Conservation (phyloP, 1,140 invertebrate genomes). For the Drosophila navojoa region DNA sequence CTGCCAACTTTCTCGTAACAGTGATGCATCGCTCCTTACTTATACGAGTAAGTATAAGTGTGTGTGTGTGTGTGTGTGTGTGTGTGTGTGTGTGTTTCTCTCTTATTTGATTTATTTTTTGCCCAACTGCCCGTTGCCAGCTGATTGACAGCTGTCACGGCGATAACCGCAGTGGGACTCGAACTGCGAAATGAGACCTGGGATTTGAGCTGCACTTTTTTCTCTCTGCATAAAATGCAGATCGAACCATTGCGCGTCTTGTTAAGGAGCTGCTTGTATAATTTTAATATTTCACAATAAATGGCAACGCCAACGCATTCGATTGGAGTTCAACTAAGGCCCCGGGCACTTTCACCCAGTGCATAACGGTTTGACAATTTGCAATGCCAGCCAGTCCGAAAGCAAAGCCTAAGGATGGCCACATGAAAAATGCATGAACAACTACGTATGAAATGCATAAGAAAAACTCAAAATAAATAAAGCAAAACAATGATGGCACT, state of each 20-base stretch:
- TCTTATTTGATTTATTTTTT: constrained; percentile 28
- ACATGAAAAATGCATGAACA: constrained; percentile 73
- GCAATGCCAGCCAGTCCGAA: constrained; percentile 45
- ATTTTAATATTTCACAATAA: constrained; percentile 82
- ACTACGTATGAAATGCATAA: constrained; percentile 15
- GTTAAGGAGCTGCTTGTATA: constrained; percentile 64
- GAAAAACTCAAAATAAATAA: constrained; percentile 36
- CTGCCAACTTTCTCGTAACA: constrained; percentile 56
- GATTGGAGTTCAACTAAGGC: constrained; percentile 35
- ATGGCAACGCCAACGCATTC: constrained; percentile 60
- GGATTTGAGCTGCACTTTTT: constrained; percentile 8
- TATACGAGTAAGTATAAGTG: not conserved
- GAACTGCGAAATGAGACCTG: constrained; percentile 10
- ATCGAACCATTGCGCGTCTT: constrained; percentile 61
- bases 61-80: not conserved
- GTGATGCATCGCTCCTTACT: constrained; percentile 16
- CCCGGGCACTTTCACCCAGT: constrained; percentile 55
- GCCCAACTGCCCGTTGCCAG: not conserved
- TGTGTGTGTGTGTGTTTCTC: not conserved
- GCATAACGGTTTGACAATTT: constrained; percentile 76
- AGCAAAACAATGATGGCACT: constrained; percentile 51
- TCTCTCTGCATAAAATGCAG: constrained; percentile 65
- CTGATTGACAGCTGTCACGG: constrained; percentile 77
- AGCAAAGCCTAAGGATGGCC: constrained; percentile 19
- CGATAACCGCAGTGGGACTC: constrained; percentile 73